A percentile compares a stretch with the other conserved stretches of the same genome.
Evolutionary conservation across 2,888 invertebrate species (phyloP).

Genomic region (Lacanobia wlatinum): DNA sequence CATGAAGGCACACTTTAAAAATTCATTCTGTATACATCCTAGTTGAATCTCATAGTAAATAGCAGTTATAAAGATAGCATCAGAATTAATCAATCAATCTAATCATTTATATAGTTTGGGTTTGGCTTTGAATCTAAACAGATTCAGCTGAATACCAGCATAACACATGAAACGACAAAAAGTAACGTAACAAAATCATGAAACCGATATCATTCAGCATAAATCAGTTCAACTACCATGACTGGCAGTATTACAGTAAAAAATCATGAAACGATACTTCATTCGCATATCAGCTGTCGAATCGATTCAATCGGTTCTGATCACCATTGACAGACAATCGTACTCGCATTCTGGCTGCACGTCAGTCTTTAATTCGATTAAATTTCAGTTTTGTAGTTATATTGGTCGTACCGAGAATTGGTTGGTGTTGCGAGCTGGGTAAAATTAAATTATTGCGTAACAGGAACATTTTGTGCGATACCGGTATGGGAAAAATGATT

Average conservation of each 20-base stretch:
- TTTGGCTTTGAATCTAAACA: too few relatives aligned
- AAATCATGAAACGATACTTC: conserved; percentile 43
- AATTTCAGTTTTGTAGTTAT: conserved; percentile 42
- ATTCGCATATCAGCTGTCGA: conserved; percentile 31
- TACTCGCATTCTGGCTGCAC: conserved; percentile 37
- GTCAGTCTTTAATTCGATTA: conserved; percentile 55
- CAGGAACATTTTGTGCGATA: background rate
- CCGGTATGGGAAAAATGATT: background rate
- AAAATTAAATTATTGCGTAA: conserved; percentile 47
- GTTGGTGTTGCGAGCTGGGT: conserved; percentile 10
- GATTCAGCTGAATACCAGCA: too few relatives aligned
- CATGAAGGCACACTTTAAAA: too few relatives aligned
- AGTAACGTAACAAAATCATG: background rate
- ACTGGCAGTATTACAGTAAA: conserved; percentile 38
- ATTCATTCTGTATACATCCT: too few relatives aligned
- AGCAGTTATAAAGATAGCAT: too few relatives aligned
- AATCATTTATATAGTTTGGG: too few relatives aligned
- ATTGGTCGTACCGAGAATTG: conserved; percentile 20
- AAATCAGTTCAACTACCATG: conserved; percentile 14
- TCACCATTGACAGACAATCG: conserved; percentile 47
- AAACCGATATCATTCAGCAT: background rate
- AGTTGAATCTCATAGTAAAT: too few relatives aligned
- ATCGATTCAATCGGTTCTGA: conserved; percentile 45
- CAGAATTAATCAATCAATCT: too few relatives aligned
- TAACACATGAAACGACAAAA: too few relatives aligned